These are phyloP conservation scores for Habropoda laboriosa DNA, from an alignment of 1,140 invertebrate species.

Conservation along the genomic window DNA sequence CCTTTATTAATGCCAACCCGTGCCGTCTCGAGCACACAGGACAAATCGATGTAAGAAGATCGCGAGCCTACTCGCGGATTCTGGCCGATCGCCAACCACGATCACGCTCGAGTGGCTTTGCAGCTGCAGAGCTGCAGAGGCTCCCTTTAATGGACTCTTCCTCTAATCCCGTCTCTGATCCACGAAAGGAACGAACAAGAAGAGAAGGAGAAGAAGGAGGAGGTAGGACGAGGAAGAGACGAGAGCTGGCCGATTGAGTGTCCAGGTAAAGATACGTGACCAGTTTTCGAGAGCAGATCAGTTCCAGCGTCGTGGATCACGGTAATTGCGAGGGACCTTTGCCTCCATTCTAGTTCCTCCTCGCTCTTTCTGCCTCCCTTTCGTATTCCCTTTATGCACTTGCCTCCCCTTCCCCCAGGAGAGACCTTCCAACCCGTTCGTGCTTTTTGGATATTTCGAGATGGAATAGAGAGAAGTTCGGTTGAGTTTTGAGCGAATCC, in stretches of 20 bases:
- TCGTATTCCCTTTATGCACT: constrained; percentile 24
- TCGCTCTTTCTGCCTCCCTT: neutral
- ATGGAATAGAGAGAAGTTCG: no score
- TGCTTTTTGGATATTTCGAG: neutral
- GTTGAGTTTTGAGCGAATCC: no score
- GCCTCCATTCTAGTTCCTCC: constrained; percentile 5
- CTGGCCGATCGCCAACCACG: constrained; percentile 50
- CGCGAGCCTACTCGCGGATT: constrained; percentile 38
- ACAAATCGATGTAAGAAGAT: constrained; percentile 32
- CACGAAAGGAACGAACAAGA: constrained; percentile 32
- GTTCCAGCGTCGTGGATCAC: constrained; percentile 53
- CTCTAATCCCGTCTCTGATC: constrained; percentile 64
- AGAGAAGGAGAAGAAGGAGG: neutral
- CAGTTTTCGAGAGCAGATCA: constrained; percentile 65
- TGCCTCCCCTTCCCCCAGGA: neutral
- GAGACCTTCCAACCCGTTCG: no score
- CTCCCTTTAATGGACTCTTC: constrained; percentile 68
- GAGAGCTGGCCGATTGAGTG: constrained; percentile 65
- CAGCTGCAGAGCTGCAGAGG: constrained; percentile 25
- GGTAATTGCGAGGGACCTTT: constrained; percentile 55
- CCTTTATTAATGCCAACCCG: constrained; percentile 37
- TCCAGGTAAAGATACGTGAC: constrained; percentile 67
- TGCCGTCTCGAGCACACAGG: neutral
- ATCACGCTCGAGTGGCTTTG: constrained; percentile 46
- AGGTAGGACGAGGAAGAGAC: constrained; percentile 25